These are phyloP conservation scores for Procavia capensis DNA, from an alignment of 2,113 vertebrate genomes.

Conservation along the genomic window DNA sequence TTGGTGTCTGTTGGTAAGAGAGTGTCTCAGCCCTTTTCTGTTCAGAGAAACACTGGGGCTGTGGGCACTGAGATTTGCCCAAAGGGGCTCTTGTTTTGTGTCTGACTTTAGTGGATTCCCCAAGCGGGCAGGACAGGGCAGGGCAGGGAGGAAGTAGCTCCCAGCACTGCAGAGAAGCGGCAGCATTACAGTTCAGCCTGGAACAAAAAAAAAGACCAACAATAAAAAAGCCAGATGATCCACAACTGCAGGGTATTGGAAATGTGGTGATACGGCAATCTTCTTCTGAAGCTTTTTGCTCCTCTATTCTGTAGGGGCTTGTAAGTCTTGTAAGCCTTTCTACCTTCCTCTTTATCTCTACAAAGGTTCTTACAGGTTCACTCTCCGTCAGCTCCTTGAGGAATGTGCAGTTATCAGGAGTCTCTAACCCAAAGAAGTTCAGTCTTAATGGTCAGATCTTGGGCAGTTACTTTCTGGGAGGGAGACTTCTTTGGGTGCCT, in stretches of 20 bases:
- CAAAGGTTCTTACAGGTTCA: background rate
- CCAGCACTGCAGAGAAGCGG: background rate
- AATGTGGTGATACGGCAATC: background rate
- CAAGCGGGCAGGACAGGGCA: background rate
- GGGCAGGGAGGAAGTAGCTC: background rate
- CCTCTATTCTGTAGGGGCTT: background rate
- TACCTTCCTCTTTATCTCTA: background rate
- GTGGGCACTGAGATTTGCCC: background rate
- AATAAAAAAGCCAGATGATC: background rate
- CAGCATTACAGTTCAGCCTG: constrained; percentile 58
- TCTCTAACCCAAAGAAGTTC: background rate
- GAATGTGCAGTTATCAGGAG: background rate
- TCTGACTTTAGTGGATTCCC: background rate
- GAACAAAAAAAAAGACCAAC: background rate
- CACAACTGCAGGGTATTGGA: background rate
- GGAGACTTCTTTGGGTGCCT: background rate
- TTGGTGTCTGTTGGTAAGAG: background rate
- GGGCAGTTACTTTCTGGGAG: background rate
- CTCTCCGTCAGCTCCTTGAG: background rate
- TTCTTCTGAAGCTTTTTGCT: background rate
- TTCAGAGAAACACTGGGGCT: background rate
- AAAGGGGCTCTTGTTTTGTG: background rate
- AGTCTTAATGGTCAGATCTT: background rate
- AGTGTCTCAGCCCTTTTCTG: background rate
- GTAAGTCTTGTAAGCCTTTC: background rate